phyloP scores from a whole-genome alignment of 2,797 vertebrate genomes.

The Mormyrus hasselquistii region DNA sequence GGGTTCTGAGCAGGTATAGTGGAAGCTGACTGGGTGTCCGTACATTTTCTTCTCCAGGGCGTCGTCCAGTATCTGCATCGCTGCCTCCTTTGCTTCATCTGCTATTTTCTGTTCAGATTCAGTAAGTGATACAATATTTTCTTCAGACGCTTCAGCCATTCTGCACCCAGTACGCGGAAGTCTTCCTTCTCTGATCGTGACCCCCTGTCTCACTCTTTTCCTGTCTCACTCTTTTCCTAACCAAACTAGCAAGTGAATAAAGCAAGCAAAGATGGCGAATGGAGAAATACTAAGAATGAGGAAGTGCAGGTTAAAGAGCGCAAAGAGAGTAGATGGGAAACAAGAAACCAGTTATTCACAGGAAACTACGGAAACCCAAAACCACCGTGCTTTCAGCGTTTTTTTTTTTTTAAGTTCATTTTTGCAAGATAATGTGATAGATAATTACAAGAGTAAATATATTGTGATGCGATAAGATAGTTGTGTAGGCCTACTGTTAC shows the following conservation, averaged over 20 bases:
- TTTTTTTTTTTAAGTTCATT: not conserved
- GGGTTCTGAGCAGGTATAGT: constrained; percentile 12
- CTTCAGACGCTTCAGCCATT: not conserved
- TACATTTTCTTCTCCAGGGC: constrained; percentile 20
- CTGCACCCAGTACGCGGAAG: not conserved
- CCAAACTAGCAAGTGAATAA: not conserved
- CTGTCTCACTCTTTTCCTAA: not conserved
- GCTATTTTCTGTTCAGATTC: not conserved
- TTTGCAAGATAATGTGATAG: no score
- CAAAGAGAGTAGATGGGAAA: not conserved
- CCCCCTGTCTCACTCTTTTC: not conserved
- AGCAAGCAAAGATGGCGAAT: not conserved
- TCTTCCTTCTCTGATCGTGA: not conserved
- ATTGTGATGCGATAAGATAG: no score
- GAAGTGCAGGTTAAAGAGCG: not conserved
- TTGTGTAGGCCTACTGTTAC: no score
- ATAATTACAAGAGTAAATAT: no score
- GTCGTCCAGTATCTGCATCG: constrained; percentile 23
- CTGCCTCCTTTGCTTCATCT: not conserved
- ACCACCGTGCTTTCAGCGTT: not conserved
- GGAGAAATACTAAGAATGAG: not conserved
- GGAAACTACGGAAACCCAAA: not conserved
- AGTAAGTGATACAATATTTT: not conserved
- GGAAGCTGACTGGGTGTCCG: constrained; percentile 24
- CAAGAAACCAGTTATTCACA: not conserved